phyloP scores from a whole-genome alignment of 2,113 vertebrate genomes.

The Carollia perspicillata region DNA sequence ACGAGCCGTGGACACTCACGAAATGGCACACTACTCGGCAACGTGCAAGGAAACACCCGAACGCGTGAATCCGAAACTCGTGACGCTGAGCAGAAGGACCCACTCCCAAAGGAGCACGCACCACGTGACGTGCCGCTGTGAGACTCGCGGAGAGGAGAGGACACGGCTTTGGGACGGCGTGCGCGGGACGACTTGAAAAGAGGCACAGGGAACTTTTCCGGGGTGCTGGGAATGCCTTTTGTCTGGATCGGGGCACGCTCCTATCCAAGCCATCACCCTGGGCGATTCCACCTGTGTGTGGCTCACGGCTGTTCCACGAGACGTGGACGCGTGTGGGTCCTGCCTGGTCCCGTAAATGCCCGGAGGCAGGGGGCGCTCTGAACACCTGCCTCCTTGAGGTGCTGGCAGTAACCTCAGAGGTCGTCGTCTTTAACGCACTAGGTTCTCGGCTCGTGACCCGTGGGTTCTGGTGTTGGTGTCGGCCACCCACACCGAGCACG shows the following conservation, averaged over 20 bases:
- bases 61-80: rapidly evolving
- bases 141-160: neutral
- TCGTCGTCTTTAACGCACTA: neutral
- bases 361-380: neutral
- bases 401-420: rapidly evolving
- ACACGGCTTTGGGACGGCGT: rapidly evolving
- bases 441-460: neutral
- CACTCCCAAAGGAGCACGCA: rapidly evolving
- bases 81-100: rapidly evolving
- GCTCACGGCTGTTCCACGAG: rapidly evolving
- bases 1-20: rapidly evolving
- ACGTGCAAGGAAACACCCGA: rapidly evolving
- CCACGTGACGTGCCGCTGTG: rapidly evolving
- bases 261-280: rapidly evolving
- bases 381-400: rapidly evolving
- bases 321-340: rapidly evolving
- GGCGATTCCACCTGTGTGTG: rapidly evolving
- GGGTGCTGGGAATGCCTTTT: neutral
- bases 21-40: neutral
- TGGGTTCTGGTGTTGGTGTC: rapidly evolving
- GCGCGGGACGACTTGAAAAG: neutral
- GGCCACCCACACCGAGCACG: neutral
- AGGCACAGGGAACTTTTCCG: neutral
- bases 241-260: neutral
- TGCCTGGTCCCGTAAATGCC: neutral